phyloP scores from a whole-genome alignment of 2,113 vertebrate genomes.

The Clarias macrocephalus region DNA sequence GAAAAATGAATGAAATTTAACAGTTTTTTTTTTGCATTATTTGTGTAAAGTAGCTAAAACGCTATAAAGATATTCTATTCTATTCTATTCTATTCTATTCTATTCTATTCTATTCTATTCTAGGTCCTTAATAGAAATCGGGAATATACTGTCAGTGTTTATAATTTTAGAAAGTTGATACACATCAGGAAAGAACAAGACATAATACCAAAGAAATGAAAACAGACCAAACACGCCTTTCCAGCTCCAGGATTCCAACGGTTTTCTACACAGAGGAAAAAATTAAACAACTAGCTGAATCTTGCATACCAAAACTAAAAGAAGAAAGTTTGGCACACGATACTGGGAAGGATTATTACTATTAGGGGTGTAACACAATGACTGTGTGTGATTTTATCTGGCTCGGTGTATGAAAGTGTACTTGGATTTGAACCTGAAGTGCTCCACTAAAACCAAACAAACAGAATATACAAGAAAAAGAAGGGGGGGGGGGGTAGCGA shows the following conservation, averaged over 20 bases:
- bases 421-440: background rate
- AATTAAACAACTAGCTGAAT: background rate
- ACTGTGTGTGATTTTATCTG: background rate
- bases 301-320: background rate
- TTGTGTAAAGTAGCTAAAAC: too few species aligned
- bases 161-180: background rate
- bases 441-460: background rate
- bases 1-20: too few species aligned
- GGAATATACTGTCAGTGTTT: background rate
- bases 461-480: too few species aligned
- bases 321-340: background rate
- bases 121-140: too few species aligned
- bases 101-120: too few species aligned
- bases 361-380: background rate
- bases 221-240: background rate
- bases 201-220: background rate
- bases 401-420: background rate
- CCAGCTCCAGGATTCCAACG: background rate
- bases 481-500: too few species aligned
- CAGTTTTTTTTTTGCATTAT: too few species aligned
- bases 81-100: too few species aligned
- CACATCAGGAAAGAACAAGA: background rate
- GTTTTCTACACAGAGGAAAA: background rate
- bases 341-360: background rate
- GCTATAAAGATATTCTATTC: too few species aligned